phyloP scores from a whole-genome alignment of 2,113 vertebrate genomes.

The Neodon shergylaensis region DNA sequence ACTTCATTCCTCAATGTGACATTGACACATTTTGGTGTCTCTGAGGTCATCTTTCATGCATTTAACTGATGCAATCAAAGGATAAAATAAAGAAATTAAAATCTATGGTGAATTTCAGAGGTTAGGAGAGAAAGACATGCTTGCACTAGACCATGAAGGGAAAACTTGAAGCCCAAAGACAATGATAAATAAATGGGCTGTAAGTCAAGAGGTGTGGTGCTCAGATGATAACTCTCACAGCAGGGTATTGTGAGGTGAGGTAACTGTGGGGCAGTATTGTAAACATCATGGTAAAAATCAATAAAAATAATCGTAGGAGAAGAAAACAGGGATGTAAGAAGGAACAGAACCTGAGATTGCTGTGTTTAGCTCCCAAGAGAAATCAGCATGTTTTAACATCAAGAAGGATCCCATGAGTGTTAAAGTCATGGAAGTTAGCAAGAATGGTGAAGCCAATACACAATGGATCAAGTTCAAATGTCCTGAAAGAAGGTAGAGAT shows the following conservation, averaged over 20 bases:
- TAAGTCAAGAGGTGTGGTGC: not conserved
- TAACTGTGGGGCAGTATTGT: not conserved
- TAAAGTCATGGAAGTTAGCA: not conserved
- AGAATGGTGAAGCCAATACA: not conserved
- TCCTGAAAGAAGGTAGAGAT: not conserved
- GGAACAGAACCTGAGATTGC: not conserved
- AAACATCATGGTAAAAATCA: not conserved
- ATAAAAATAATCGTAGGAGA: not conserved
- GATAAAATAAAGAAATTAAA: not conserved
- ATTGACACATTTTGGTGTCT: not conserved
- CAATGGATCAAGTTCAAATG: not conserved
- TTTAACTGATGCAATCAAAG: not conserved
- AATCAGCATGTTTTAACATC: not conserved
- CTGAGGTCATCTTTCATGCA: not conserved
- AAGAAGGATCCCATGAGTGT: not conserved
- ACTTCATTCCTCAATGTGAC: not conserved
- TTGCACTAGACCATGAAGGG: not conserved
- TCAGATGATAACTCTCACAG: not conserved
- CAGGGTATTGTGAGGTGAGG: not conserved
- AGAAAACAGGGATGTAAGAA: not conserved
- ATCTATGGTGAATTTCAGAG: not conserved
- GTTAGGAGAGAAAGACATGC: not conserved
- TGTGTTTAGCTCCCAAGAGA: not conserved
- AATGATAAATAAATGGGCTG: slow-evolving; percentile 17
- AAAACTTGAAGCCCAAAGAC: not conserved